These are phyloP conservation scores for Aegithalos caudatus DNA, from an alignment of 2,113 vertebrate genomes.

Conservation along the genomic window DNA sequence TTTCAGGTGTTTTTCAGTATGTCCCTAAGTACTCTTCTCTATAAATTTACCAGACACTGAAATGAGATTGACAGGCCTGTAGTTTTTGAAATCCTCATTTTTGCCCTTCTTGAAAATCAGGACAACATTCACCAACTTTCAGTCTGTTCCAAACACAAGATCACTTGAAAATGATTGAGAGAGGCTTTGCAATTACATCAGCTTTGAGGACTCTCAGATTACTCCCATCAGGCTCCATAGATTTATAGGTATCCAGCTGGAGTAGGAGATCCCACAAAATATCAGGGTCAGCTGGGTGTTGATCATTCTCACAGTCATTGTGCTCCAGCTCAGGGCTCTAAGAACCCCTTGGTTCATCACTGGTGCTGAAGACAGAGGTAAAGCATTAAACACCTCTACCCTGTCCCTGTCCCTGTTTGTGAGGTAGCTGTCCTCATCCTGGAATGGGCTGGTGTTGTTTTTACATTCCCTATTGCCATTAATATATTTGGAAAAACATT, in stretches of 20 bases:
- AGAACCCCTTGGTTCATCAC: neutral
- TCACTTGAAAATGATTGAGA: neutral
- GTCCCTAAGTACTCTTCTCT: neutral
- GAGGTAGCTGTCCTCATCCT: neutral
- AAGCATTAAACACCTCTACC: neutral
- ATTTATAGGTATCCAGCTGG: neutral
- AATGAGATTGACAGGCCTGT: neutral
- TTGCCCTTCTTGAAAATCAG: rapidly evolving
- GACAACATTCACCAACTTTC: neutral
- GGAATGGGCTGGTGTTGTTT: neutral
- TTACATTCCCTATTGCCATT: no score
- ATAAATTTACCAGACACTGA: neutral
- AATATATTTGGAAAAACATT: neutral
- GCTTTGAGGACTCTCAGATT: neutral
- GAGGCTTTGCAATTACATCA: neutral
- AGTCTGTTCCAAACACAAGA: neutral
- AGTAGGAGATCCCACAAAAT: neutral
- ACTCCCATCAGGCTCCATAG: neutral
- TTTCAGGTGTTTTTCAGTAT: neutral
- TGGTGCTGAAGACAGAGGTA: neutral
- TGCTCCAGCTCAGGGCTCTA: neutral
- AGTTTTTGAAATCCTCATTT: neutral
- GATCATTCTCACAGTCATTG: neutral
- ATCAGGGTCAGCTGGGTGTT: rapidly evolving
- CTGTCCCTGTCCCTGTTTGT: neutral